Base-by-base conservation (phyloP, 1,140 invertebrate species). In the Ips nitidus region DNA sequence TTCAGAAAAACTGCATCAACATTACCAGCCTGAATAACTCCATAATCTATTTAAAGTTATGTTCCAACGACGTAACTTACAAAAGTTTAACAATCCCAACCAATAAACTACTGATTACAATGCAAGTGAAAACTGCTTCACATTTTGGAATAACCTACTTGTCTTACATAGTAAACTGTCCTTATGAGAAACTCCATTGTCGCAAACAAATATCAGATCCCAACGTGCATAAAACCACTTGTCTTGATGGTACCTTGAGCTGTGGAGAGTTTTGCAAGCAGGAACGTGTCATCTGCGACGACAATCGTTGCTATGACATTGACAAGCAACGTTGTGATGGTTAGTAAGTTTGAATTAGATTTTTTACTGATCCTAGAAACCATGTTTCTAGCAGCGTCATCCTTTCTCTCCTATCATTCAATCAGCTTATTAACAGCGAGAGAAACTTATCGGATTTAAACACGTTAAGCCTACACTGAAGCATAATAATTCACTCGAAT, bases 301-400 rank as follows among this genome's bases (percentile, higher is more conserved):
- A 39, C 4, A 7, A 67, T 36, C 4, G 22, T 36, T 69, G 66
- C 56, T 69, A 69, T 41, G 63, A 66, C 36, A 6, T 65, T 43
- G 36, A 59, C 2, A 22, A 50, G 5, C 43, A 72, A 52, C 52
- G 68, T 36, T 70, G 71, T 38, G 45, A 73, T 40, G 64, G 61
- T 67, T 43, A 66, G 37, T 56, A 22, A 2, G 42, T 39, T 40
- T 6, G 41, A 7, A 8, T 3, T 1, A 50, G n/a, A n/a, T 22
- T 22, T 22, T 22, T 22, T 22, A 22, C 22, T 6, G 45, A 6
- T n/a, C 45, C n/a, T 47, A 47, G 45, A 47, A n/a, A 47, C 4
- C 4, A 47, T 47, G 45, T 47, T 47, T 47, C 45, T 4, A 6
- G 45, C 45, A 4, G 4, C 22, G 22, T 22, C 22, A 22, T 22